Conservation (phyloP, 2,888 invertebrate species). For the Polydrusus tereticollis region DNA sequence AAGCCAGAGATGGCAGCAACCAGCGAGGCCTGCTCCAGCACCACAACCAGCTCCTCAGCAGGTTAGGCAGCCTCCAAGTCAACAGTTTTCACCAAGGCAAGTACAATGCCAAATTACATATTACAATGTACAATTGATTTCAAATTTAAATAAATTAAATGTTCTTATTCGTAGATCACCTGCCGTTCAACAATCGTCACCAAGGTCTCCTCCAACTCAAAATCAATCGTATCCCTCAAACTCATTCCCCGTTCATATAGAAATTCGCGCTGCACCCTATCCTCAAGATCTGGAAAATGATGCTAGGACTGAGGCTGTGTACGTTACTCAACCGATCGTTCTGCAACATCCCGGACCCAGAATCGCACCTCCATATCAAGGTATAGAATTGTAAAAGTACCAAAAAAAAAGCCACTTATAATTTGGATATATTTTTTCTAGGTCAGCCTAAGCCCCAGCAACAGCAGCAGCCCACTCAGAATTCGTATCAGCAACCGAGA, state of each 20-base stretch:
- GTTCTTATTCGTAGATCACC: constrained; percentile 24
- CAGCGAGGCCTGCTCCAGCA: constrained; percentile 37
- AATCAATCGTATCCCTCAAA: constrained; percentile 26
- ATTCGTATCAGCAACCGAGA: constrained; percentile 41
- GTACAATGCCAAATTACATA: neutral
- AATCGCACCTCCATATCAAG: constrained; percentile 41
- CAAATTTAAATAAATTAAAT: neutral
- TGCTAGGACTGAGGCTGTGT: constrained; percentile 61
- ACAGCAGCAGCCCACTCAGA: neutral
- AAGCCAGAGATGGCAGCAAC: constrained; percentile 50
- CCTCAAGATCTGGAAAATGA: constrained; percentile 50
- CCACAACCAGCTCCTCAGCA: constrained; percentile 51
- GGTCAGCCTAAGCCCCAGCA: constrained; percentile 14
- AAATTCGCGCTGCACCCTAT: constrained; percentile 46
- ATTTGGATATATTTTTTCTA: no score
- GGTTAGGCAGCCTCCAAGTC: constrained; percentile 23
- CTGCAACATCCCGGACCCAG: constrained; percentile 60
- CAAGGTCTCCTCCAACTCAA: constrained; percentile 31
- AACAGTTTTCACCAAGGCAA: constrained; percentile 35
- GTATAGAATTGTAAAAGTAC: constrained; percentile 11
- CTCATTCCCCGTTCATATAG: constrained; percentile 46
- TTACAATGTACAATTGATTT: no score
- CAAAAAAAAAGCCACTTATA: no score
- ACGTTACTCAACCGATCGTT: constrained; percentile 61
- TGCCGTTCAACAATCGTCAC: constrained; percentile 53